phyloP scores from a whole-genome alignment of 2,888 invertebrate species.

The Tachina lurida region DNA sequence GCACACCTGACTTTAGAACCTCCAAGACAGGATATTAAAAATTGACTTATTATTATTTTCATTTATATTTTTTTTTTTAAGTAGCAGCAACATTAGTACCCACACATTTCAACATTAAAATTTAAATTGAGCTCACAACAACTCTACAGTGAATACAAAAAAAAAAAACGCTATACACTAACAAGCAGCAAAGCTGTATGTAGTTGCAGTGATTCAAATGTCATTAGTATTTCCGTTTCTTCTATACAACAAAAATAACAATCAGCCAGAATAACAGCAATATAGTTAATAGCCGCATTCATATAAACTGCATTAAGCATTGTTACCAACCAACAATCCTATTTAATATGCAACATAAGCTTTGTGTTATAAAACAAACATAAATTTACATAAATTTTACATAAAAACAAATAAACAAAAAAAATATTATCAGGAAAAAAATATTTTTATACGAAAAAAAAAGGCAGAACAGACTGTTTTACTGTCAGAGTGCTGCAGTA shows the following conservation, averaged over 20 bases:
- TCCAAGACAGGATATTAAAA: constrained; percentile 58
- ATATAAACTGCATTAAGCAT: constrained; percentile 45
- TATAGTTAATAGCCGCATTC: constrained; percentile 45
- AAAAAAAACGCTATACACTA: constrained; percentile 17
- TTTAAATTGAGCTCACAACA: constrained; percentile 51
- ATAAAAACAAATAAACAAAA: constrained; percentile 43
- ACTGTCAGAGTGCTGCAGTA: constrained; percentile 9
- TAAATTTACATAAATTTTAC: constrained; percentile 70
- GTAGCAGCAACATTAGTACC: constrained; percentile 39
- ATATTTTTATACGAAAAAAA: constrained; percentile 2
- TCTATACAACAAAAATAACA: constrained; percentile 33
- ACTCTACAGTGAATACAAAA: background rate
- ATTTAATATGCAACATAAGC: constrained; percentile 72
- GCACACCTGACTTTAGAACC: constrained; percentile 47
- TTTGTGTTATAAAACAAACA: constrained; percentile 69
- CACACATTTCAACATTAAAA: constrained; percentile 48
- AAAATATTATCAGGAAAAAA: background rate
- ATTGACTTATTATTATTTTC: constrained; percentile 28
- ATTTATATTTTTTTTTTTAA: constrained; percentile 37
- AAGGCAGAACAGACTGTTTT: background rate
- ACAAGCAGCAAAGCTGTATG: constrained; percentile 40
- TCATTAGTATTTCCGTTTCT: constrained; percentile 70
- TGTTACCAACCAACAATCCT: constrained; percentile 57
- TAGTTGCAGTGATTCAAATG: constrained; percentile 67
- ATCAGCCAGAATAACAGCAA: constrained; percentile 42